Evolutionary conservation across 2,797 vertebrate species (phyloP).

Genomic region (Hapalemur alaotrensis): DNA sequence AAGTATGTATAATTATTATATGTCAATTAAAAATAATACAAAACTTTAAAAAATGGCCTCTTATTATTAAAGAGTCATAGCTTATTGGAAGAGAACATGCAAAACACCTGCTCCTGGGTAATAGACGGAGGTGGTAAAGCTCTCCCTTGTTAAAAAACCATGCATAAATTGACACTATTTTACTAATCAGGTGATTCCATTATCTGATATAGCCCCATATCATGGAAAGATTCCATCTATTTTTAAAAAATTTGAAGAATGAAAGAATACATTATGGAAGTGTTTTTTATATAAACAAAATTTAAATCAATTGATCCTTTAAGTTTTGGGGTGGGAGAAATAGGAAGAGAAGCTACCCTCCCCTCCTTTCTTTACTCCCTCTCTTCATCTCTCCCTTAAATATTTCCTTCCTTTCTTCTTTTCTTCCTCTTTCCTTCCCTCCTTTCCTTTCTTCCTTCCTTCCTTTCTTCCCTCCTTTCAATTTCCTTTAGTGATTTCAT

Average conservation of each 20-base stretch:
- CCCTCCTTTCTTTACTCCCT: rapidly evolving
- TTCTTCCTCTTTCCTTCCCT: neutral
- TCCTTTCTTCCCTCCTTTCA: neutral
- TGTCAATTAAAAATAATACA: neutral
- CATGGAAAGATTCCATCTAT: neutral
- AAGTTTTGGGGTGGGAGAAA: neutral
- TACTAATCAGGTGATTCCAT: neutral
- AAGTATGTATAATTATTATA: neutral
- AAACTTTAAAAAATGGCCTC: neutral
- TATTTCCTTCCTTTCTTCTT: neutral
- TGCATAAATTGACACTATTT: neutral
- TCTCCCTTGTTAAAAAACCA: neutral
- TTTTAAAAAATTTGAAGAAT: neutral
- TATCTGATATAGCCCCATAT: neutral
- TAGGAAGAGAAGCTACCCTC: neutral
- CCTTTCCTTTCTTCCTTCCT: rapidly evolving
- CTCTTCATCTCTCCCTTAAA: too few relatives aligned
- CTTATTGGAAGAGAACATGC: neutral
- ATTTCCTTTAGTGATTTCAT: neutral
- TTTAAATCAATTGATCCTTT: neutral
- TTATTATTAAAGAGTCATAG: neutral
- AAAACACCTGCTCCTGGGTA: neutral
- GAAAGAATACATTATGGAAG: neutral
- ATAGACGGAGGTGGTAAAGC: too few relatives aligned
- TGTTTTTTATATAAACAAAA: neutral